Conservation (phyloP, 2,797 vertebrate genomes). For the Morelia viridis region DNA sequence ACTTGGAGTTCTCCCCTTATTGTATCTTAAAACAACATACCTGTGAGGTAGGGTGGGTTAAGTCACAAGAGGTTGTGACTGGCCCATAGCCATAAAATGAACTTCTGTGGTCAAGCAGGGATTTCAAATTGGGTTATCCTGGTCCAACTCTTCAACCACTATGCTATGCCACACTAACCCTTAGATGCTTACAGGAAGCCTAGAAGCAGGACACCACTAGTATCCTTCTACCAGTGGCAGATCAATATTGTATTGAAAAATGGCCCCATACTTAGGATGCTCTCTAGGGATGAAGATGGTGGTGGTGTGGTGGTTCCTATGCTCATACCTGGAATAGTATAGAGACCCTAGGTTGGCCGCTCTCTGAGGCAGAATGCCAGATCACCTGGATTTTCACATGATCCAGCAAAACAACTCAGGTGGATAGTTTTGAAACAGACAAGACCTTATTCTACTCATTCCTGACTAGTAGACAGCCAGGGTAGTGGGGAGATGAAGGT, state of each 20-base stretch:
- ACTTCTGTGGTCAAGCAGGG: too few relatives aligned
- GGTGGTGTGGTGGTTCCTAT: neutral
- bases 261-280: too few relatives aligned
- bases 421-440: neutral
- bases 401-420: neutral
- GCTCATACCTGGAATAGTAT: neutral
- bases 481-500: too few relatives aligned
- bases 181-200: too few relatives aligned
- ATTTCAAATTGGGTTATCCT: too few relatives aligned
- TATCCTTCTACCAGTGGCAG: too few relatives aligned
- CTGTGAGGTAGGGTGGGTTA: neutral
- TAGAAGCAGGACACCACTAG: too few relatives aligned
- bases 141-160: too few relatives aligned
- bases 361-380: neutral
- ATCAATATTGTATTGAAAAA: too few relatives aligned
- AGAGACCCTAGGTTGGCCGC: accelerated
- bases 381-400: neutral
- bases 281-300: neutral
- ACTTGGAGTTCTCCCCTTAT: too few relatives aligned
- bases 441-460: slow-evolving; percentile 20
- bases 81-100: neutral
- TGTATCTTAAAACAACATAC: neutral
- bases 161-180: too few relatives aligned
- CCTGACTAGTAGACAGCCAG: neutral
- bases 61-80: neutral